Evolutionary conservation across 2,888 invertebrate genomes (phyloP).

Genomic region (Clistopyga incitator): DNA sequence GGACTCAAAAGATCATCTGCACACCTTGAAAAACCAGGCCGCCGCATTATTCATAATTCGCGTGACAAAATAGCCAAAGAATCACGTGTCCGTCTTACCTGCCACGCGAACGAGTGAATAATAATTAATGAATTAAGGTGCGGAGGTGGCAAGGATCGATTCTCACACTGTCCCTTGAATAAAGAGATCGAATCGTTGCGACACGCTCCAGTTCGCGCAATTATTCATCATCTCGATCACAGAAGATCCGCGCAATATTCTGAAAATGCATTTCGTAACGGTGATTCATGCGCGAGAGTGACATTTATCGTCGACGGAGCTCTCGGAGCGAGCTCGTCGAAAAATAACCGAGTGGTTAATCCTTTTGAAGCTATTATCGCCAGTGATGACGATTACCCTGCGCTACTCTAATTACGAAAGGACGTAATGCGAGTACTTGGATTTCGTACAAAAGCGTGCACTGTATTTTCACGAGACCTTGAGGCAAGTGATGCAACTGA

Average conservation of each 20-base stretch:
- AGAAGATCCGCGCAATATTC: slow-evolving; percentile 14
- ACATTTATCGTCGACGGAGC: slow-evolving; percentile 34
- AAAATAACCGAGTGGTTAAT: slow-evolving; percentile 12
- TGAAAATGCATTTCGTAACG: slow-evolving; percentile 50
- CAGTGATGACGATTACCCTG: slow-evolving; percentile 39
- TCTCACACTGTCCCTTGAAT: slow-evolving; percentile 21
- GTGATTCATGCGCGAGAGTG: slow-evolving; percentile 33
- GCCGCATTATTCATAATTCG: neutral
- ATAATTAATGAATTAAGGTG: slow-evolving; percentile 63
- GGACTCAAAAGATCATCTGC: neutral
- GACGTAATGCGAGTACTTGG: neutral
- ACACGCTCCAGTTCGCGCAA: slow-evolving; percentile 48
- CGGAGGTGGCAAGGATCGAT: slow-evolving; percentile 42
- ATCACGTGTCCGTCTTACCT: slow-evolving; percentile 35
- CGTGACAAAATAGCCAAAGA: slow-evolving; percentile 11
- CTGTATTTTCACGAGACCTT: slow-evolving; percentile 48
- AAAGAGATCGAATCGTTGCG: slow-evolving; percentile 24
- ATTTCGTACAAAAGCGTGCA: neutral
- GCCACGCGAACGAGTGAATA: slow-evolving; percentile 50
- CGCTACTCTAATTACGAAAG: slow-evolving; percentile 53
- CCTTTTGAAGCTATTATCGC: slow-evolving; percentile 9
- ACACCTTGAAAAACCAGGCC: neutral
- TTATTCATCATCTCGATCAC: slow-evolving; percentile 51
- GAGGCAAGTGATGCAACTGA: slow-evolving; percentile 63
- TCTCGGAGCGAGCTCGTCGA: neutral